A percentile compares a stretch with the other conserved stretches of the same genome.
phyloP scores from a whole-genome alignment of 2,888 invertebrate genomes.

The Drosophila cognata region DNA sequence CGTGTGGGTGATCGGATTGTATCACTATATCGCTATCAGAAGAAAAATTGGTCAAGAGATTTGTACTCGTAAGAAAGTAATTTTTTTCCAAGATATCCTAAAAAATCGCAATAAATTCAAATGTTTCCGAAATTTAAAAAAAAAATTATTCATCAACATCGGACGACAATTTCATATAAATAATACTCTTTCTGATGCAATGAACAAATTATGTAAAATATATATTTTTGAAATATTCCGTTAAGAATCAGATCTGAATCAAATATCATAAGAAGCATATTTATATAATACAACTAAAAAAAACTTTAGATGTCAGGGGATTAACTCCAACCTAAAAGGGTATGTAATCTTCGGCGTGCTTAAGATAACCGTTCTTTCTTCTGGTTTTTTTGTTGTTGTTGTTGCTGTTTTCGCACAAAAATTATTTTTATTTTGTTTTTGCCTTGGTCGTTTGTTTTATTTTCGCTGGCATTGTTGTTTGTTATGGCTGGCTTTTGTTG shows the following conservation, averaged over 20 bases:
- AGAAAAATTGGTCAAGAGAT: background rate
- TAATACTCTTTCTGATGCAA: background rate
- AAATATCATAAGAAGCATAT: background rate
- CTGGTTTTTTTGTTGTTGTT: slow-evolving; percentile 14
- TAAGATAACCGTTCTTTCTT: background rate
- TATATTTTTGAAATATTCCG: background rate
- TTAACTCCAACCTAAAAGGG: background rate
- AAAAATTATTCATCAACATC: background rate
- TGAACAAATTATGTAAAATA: too few relatives aligned
- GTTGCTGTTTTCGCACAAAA: slow-evolving; percentile 61
- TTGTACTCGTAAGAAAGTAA: background rate
- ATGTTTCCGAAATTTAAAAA: background rate
- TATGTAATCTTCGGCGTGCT: background rate
- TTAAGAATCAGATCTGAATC: background rate
- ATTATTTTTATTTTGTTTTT: slow-evolving; percentile 45
- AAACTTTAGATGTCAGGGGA: background rate
- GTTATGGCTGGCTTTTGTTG: slow-evolving; percentile 76
- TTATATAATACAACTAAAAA: background rate
- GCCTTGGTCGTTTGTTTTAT: slow-evolving; percentile 56
- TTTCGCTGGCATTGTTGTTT: slow-evolving; percentile 66
- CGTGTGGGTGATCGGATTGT: background rate
- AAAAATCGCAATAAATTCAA: background rate
- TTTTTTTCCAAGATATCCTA: background rate
- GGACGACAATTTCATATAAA: background rate
- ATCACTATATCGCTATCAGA: background rate